Conservation (phyloP, 2,113 vertebrate species). For the Dinomys branickii region DNA sequence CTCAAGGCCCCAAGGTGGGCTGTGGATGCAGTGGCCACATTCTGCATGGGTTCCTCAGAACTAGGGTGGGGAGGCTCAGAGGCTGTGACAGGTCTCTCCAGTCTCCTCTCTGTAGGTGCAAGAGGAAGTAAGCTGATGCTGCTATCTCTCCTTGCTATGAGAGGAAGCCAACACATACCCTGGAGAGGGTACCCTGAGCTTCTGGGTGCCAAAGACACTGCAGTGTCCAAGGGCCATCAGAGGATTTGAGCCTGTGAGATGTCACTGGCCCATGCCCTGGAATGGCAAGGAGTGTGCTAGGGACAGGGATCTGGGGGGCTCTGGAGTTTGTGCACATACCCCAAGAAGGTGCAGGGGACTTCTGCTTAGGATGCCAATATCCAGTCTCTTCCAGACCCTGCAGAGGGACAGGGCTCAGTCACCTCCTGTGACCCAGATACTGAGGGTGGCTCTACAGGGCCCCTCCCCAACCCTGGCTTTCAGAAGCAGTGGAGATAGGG, state of each 20-base stretch:
- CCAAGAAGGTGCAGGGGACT: neutral
- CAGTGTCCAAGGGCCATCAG: neutral
- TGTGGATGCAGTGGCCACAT: rapidly evolving
- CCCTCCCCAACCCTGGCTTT: too few species aligned
- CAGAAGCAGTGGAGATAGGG: neutral
- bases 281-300: neutral
- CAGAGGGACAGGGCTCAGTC: neutral
- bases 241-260: neutral
- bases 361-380: neutral
- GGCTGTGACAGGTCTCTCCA: neutral
- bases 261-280: neutral
- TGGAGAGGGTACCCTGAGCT: neutral
- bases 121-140: neutral
- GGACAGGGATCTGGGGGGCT: neutral
- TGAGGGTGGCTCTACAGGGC: neutral
- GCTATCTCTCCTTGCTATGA: neutral
- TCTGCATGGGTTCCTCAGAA: neutral
- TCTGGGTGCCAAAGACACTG: neutral
- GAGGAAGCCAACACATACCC: neutral
- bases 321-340: conserved; percentile 23
- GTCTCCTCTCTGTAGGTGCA: neutral
- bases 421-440: rapidly evolving
- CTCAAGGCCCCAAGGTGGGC: neutral
- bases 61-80: neutral
- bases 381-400: conserved; percentile 30